Conservation (phyloP, 2,113 vertebrate species). For the Psittacus erithacus region DNA sequence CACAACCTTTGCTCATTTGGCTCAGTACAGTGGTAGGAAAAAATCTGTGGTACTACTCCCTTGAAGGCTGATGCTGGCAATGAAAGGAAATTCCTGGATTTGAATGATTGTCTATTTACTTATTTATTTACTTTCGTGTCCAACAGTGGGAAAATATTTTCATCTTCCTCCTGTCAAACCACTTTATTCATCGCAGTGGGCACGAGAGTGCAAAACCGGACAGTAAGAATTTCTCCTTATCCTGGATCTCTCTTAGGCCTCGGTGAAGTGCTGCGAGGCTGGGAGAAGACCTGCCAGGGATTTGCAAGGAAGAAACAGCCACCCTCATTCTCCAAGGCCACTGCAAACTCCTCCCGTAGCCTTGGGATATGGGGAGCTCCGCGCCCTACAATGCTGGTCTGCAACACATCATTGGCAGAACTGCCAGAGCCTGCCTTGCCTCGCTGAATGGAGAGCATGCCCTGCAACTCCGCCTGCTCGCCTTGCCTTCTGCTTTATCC, state of each 20-base stretch:
- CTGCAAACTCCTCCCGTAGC: neutral
- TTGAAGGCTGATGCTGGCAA: constrained; percentile 58
- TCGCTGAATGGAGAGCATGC: neutral
- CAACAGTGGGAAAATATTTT: constrained; percentile 42
- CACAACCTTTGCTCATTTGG: constrained; percentile 31
- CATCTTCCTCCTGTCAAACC: constrained; percentile 9
- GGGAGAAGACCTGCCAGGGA: neutral
- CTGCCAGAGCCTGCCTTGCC: neutral
- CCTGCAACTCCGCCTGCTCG: neutral
- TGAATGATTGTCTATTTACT: constrained; percentile 59
- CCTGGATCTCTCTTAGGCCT: neutral
- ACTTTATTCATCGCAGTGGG: neutral
- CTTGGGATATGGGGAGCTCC: neutral
- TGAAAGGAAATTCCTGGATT: constrained; percentile 55
- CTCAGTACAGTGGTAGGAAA: constrained; percentile 14
- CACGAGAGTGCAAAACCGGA: neutral
- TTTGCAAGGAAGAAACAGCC: neutral
- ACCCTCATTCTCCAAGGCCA: neutral
- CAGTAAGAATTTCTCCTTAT: neutral
- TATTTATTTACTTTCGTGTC: constrained; percentile 60
- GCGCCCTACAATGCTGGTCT: rapidly evolving
- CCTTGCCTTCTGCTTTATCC: constrained; percentile 44
- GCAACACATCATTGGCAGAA: neutral
- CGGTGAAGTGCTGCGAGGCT: neutral
- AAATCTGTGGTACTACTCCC: constrained; percentile 17